These are phyloP conservation scores for Timema podura DNA, from an alignment of 2,888 invertebrate genomes.

Conservation along the genomic window DNA sequence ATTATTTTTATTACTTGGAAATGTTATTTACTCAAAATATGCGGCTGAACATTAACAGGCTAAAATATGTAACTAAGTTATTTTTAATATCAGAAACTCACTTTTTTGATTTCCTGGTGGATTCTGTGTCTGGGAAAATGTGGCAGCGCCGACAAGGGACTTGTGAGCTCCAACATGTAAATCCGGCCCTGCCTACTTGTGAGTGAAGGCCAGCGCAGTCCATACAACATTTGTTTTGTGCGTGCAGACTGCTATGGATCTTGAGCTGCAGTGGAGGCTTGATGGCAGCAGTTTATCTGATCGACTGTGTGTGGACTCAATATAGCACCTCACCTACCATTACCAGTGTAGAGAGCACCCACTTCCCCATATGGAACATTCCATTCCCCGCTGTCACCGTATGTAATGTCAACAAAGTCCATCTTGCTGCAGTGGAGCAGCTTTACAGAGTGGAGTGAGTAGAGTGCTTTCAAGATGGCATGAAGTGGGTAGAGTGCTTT, in stretches of 20 bases:
- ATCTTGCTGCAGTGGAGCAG: conserved; percentile 24
- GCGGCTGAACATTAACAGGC: too few relatives aligned
- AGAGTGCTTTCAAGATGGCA: too few relatives aligned
- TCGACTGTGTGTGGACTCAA: conserved; percentile 27
- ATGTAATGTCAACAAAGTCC: conserved; percentile 32
- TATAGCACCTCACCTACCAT: conserved; percentile 31
- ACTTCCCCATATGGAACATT: conserved; percentile 32
- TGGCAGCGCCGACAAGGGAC: too few relatives aligned
- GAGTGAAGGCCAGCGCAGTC: neutral
- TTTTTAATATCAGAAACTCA: too few relatives aligned
- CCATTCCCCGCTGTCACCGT: conserved; percentile 33
- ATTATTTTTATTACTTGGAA: too few relatives aligned
- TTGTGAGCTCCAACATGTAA: too few relatives aligned
- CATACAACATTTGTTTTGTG: neutral
- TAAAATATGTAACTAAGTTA: too few relatives aligned
- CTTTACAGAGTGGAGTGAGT: conserved; percentile 23
- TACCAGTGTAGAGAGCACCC: conserved; percentile 31
- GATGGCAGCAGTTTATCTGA: conserved; percentile 26
- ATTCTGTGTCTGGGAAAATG: too few relatives aligned
- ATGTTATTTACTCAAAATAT: too few relatives aligned
- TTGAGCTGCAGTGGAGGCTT: conserved; percentile 23
- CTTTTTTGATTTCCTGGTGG: too few relatives aligned
- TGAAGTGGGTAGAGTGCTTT: too few relatives aligned
- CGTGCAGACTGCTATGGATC: conserved; percentile 24
- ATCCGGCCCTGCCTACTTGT: too few relatives aligned